Evolutionary conservation across 1,140 invertebrate species (phyloP).

Genomic region (Drosophila ercepeae): DNA sequence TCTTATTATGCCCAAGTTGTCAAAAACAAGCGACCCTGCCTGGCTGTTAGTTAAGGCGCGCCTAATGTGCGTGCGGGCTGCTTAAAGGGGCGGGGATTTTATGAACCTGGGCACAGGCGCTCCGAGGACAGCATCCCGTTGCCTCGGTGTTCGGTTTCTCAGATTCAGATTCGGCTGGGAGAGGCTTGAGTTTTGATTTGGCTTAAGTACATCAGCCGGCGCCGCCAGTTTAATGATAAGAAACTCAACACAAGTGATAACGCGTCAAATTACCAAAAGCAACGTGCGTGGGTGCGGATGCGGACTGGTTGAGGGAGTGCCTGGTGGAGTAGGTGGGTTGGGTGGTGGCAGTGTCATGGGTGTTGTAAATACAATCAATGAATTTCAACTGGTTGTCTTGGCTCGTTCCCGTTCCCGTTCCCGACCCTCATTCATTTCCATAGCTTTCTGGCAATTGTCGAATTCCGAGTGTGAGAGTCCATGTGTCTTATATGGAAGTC

Average conservation of each 20-base stretch:
- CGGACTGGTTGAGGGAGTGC: background rate
- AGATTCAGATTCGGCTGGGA: background rate
- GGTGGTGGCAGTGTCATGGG: constrained; percentile 42
- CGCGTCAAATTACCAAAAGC: constrained; percentile 79
- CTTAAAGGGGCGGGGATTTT: constrained; percentile 48
- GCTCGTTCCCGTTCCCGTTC: constrained; percentile 23
- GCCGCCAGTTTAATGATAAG: constrained; percentile 78
- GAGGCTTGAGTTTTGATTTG: constrained; percentile 66
- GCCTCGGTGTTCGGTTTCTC: constrained; percentile 24
- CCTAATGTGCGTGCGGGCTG: constrained; percentile 63
- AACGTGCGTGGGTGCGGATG: constrained; percentile 4
- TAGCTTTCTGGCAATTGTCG: constrained; percentile 44
- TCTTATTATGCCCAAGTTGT: constrained; percentile 82
- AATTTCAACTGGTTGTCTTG: constrained; percentile 80
- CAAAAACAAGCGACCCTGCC: constrained; percentile 75
- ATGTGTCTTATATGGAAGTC: background rate
- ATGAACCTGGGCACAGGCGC: constrained; percentile 60
- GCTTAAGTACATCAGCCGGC: constrained; percentile 67
- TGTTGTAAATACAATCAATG: constrained; percentile 81
- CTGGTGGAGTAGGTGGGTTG: background rate
- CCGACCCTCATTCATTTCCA: constrained; percentile 43
- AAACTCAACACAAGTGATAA: constrained; percentile 82
- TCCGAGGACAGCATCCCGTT: constrained; percentile 2
- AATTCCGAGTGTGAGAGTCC: constrained; percentile 13
- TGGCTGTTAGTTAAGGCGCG: constrained; percentile 65